Base-by-base conservation (phyloP, 2,888 invertebrate species). In the Hypsopygia costalis region DNA sequence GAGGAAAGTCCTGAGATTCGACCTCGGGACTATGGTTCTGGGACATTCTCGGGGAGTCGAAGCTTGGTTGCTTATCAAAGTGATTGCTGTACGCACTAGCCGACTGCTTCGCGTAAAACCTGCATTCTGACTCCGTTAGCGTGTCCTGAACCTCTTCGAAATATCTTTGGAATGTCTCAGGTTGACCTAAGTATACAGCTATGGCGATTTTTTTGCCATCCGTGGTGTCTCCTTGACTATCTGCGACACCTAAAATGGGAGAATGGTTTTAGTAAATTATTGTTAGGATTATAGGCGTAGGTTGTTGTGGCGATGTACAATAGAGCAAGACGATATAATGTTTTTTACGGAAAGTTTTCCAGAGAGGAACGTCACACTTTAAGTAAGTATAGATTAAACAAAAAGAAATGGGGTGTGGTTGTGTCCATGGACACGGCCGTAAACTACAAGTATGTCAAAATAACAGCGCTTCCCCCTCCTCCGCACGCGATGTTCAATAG, bases 151-250 rank as follows among this genome's bases (percentile, higher is more conserved):
- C 89, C 65, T 92, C 92, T 69, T 92, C 92, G 53, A 91, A 90
- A 69, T 93, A 93, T 80, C 92, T 91, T 62, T 85, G 85, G 82
- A 94, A 94, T 62, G 93, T 93, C 62, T 95, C 94, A 10, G 94
- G 94, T 62, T 94, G 94, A 8, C 97, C 97, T 46, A 97, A 88
- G 66, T 95, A 96, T 33, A 97, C 96, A 1, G 95, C 94, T 46
- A 98, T 95, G 29, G 95, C 93, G 51, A 97, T 95, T 65, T 95
- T 91, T 81, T 97, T 97, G 38, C 97, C 96, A 57, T 96, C 96
- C 0, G 93, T 93, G 39, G 94, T 92, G 58, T 93, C 92, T 11
- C 91, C 90, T 60, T 91, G 83, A 54, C 91, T 92, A 54, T 92
- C 92, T 0, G 89, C 90, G 20, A 90, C 87, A 50, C 88, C 89